Evolutionary conservation across 2,797 vertebrate genomes (phyloP).

Genomic region (Onychomys leucogaster): DNA sequence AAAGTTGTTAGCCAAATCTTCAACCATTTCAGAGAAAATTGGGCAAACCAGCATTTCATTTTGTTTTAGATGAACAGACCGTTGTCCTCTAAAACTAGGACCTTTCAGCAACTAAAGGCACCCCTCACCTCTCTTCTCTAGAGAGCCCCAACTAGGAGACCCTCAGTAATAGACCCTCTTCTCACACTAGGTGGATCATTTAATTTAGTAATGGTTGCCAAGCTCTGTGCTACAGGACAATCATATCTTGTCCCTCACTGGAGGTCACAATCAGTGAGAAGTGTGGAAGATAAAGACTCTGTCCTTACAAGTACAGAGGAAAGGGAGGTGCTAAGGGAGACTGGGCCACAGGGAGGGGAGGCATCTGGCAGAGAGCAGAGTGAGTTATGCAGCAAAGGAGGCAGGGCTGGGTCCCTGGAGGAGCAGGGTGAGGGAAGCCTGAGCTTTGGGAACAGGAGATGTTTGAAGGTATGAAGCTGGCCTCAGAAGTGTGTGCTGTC

Average conservation of each 20-base stretch:
- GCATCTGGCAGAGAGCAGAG: not conserved
- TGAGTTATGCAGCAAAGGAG: not conserved
- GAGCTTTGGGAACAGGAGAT: not conserved
- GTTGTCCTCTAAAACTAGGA: not conserved
- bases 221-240: not conserved
- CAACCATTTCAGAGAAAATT: conserved; percentile 1
- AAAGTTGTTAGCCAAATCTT: not conserved
- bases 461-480: not conserved
- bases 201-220: not conserved
- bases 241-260: not conserved
- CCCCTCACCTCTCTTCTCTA: not conserved
- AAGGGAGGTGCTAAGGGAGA: not conserved
- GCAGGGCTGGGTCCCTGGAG: not conserved
- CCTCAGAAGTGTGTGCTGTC: not conserved
- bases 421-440: not conserved
- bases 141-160: not conserved
- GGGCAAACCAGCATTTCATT: not conserved
- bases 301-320: not conserved
- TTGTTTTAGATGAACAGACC: not conserved
- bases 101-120: not conserved
- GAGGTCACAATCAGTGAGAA: not conserved
- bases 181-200: not conserved
- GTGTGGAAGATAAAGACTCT: not conserved
- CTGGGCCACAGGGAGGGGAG: not conserved
- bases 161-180: not conserved